Evolutionary conservation across 2,113 vertebrate genomes (phyloP).

Genomic region (Pygoscelis antarcticus): DNA sequence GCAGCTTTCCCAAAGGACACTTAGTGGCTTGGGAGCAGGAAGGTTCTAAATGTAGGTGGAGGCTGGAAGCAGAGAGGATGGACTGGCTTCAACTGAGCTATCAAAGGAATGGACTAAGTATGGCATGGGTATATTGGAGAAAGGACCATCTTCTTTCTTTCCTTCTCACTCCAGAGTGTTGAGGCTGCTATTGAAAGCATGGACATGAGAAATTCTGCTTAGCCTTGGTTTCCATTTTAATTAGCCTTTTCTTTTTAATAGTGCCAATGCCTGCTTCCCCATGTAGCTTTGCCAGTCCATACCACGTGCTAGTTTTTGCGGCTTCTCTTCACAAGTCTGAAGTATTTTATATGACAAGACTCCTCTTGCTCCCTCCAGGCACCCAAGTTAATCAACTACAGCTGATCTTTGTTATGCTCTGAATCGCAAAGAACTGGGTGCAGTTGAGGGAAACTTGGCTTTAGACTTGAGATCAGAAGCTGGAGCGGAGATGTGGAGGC

Average conservation of each 20-base stretch:
- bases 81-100: background rate
- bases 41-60: background rate
- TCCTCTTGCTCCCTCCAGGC: slow-evolving; percentile 3
- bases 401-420: background rate
- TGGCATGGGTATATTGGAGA: background rate
- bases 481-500: background rate
- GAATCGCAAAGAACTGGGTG: background rate
- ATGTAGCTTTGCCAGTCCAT: slow-evolving; percentile 30
- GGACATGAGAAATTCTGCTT: background rate
- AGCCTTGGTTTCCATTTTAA: slow-evolving; percentile 11
- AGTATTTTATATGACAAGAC: slow-evolving; percentile 8
- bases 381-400: background rate
- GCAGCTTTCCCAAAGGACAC: background rate
- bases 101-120: background rate
- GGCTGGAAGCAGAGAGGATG: background rate
- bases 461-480: background rate
- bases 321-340: slow-evolving; percentile 38
- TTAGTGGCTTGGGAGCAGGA: background rate
- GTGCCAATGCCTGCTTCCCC: background rate
- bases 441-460: background rate
- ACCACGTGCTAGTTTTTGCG: background rate
- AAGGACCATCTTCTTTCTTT: background rate
- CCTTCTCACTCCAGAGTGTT: background rate
- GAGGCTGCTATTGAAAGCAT: slow-evolving; percentile 1
- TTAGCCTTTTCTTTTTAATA: slow-evolving; percentile 12